These are phyloP conservation scores for Fulmarus glacialis DNA, from an alignment of 2,113 vertebrate genomes.

Conservation along the genomic window DNA sequence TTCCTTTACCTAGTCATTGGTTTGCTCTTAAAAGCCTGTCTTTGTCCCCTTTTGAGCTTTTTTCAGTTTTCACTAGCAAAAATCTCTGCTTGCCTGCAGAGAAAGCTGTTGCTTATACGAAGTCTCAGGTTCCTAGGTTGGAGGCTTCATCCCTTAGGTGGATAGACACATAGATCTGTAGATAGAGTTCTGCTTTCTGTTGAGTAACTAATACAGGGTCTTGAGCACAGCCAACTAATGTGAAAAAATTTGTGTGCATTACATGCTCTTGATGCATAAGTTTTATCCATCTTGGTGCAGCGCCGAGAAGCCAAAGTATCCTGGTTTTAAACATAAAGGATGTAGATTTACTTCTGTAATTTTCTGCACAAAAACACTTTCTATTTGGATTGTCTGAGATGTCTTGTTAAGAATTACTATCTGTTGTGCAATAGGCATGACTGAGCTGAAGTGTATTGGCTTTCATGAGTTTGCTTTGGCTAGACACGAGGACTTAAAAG, in stretches of 20 bases:
- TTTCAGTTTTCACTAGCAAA: neutral
- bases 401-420: neutral
- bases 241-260: neutral
- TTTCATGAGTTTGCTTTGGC: slow-evolving; percentile 3
- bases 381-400: neutral
- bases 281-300: neutral
- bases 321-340: neutral
- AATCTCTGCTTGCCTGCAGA: neutral
- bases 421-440: neutral
- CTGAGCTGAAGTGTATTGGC: neutral
- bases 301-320: neutral
- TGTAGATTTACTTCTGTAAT: neutral
- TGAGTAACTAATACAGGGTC: neutral
- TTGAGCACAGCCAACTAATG: neutral
- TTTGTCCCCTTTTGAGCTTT: neutral
- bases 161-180: neutral
- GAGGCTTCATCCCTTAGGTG: neutral
- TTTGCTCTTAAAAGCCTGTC: neutral
- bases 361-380: neutral
- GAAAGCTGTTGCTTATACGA: neutral
- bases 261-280: fast-evolving
- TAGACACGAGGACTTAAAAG: neutral
- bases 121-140: neutral
- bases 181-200: neutral
- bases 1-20: neutral